Percentiles rank a stretch among this genome's conserved stretches.
These are phyloP conservation scores for Stomatorhinus walkeri DNA, from an alignment of 2,797 vertebrate genomes.

Conservation along the genomic window DNA sequence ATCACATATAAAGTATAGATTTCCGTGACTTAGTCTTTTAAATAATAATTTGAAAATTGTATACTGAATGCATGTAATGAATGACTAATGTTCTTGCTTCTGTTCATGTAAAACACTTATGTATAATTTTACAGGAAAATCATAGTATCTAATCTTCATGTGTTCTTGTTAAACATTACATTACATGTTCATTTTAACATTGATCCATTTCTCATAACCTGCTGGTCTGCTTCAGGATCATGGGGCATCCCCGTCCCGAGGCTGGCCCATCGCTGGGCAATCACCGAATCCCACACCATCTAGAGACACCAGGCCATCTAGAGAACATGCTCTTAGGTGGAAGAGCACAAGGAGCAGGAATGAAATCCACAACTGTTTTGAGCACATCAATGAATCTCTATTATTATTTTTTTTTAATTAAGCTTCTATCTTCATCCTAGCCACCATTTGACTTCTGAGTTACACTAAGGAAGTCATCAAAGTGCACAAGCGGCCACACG, in stretches of 20 bases:
- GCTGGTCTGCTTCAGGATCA: not conserved
- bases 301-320: not conserved
- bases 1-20: not conserved
- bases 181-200: not conserved
- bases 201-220: not conserved
- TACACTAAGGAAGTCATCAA: not conserved
- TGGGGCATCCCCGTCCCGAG: not conserved
- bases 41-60: not conserved
- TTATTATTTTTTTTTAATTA: not conserved
- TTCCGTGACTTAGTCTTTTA: not conserved
- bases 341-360: not conserved
- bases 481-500: not conserved
- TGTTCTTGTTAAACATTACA: not conserved
- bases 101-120: not conserved
- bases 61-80: not conserved
- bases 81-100: not conserved
- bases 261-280: not conserved
- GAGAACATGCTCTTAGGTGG: not conserved
- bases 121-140: not conserved
- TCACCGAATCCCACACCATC: not conserved
- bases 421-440: not conserved
- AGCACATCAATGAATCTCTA: not conserved
- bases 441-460: not conserved
- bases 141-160: not conserved
- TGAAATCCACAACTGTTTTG: not conserved